Evolutionary conservation across 1,140 invertebrate species (phyloP).

Genomic region (Proctacanthus coquilletti): DNA sequence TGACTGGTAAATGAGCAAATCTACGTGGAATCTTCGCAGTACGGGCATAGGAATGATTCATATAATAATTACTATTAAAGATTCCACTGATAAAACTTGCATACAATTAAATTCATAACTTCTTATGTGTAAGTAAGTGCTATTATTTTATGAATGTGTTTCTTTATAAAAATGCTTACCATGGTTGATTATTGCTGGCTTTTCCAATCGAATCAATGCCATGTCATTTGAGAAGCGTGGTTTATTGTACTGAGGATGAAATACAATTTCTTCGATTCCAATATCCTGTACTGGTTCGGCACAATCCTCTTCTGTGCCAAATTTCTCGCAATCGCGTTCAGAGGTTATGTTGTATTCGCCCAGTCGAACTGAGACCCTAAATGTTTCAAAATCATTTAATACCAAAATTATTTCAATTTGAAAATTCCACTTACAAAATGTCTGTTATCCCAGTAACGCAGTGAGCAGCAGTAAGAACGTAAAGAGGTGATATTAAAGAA

Average conservation of each 20-base stretch:
- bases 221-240: not conserved
- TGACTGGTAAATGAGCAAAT: too few relatives aligned
- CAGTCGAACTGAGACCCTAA: not conserved
- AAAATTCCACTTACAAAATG: not conserved
- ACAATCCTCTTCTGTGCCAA: not conserved
- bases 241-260: not conserved
- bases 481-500: not conserved
- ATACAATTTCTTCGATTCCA: not conserved
- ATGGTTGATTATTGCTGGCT: not conserved
- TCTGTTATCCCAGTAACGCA: not conserved
- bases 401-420: too few relatives aligned
- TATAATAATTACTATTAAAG: not conserved
- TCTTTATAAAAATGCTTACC: too few relatives aligned
- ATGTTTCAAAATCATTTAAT: too few relatives aligned
- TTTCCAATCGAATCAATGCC: not conserved
- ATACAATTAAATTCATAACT: too few relatives aligned
- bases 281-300: too few relatives aligned
- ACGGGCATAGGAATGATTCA: not conserved
- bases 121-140: too few relatives aligned
- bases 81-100: not conserved
- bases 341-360: not conserved
- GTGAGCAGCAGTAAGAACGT: not conserved
- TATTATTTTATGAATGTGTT: too few relatives aligned
- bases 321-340: not conserved
- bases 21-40: too few relatives aligned